Conservation (phyloP, 1,140 invertebrate genomes). For the Hylyphantes graminicola region DNA sequence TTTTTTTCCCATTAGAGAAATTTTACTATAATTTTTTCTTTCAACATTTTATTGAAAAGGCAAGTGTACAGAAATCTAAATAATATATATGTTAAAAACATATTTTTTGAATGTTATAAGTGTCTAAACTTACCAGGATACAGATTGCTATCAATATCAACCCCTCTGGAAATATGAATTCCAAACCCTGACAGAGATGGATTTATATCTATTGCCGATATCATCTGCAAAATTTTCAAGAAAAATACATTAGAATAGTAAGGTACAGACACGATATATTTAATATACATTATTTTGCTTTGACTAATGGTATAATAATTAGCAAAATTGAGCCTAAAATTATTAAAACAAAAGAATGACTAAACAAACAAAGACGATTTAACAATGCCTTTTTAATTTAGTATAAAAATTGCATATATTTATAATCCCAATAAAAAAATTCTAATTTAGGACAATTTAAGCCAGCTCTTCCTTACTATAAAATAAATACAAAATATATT, state of each 20-base stretch:
- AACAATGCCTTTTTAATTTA: neutral
- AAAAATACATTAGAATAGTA: constrained; percentile 16
- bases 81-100: neutral
- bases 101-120: no score
- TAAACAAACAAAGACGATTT: neutral
- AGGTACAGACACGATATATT: neutral
- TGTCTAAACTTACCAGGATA: constrained; percentile 64
- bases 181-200: constrained; percentile 65
- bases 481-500: constrained; percentile 6
- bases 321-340: neutral
- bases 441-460: neutral
- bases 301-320: neutral
- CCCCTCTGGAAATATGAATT: constrained; percentile 63
- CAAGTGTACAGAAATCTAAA: neutral
- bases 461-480: neutral
- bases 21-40: no score
- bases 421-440: neutral
- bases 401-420: no score
- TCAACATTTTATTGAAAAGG: no score
- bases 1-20: no score
- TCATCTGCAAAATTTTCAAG: constrained; percentile 55
- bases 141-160: constrained; percentile 68
- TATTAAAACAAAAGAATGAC: neutral
- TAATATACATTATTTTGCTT: neutral
- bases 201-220: constrained; percentile 36